Conservation (phyloP, 2,797 vertebrate species). For the Sebastolobus alascanus region DNA sequence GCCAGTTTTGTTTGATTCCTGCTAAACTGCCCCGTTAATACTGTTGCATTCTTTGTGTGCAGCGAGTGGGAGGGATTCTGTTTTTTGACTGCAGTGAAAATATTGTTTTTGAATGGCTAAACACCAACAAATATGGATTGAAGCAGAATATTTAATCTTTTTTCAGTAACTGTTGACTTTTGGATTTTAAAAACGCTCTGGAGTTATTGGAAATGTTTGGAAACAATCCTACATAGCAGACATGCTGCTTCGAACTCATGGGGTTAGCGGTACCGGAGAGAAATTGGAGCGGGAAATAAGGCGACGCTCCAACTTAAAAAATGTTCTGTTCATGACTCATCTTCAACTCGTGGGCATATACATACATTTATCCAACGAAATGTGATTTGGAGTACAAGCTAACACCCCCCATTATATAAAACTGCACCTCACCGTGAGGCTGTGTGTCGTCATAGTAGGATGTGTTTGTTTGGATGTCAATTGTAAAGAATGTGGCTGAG, state of each 20-base stretch:
- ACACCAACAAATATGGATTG: not conserved
- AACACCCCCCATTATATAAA: not conserved
- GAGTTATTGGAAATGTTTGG: not conserved
- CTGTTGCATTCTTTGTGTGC: not conserved
- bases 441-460: not conserved
- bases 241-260: too few relatives aligned
- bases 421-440: not conserved
- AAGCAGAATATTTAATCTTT: not conserved
- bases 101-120: not conserved
- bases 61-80: not conserved
- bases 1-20: not conserved
- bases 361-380: not conserved
- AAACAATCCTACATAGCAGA: not conserved
- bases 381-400: not conserved
- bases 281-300: too few relatives aligned
- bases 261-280: too few relatives aligned
- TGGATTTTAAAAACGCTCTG: not conserved
- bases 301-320: too few relatives aligned
- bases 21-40: not conserved
- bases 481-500: not conserved
- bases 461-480: too few relatives aligned
- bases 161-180: not conserved
- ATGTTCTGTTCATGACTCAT: not conserved
- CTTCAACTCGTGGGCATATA: not conserved
- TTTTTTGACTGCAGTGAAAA: not conserved